A percentile compares a stretch with the other conserved stretches of the same genome.
Conservation (phyloP, 1,140 invertebrate species). For the Meloidogyne exigua region DNA sequence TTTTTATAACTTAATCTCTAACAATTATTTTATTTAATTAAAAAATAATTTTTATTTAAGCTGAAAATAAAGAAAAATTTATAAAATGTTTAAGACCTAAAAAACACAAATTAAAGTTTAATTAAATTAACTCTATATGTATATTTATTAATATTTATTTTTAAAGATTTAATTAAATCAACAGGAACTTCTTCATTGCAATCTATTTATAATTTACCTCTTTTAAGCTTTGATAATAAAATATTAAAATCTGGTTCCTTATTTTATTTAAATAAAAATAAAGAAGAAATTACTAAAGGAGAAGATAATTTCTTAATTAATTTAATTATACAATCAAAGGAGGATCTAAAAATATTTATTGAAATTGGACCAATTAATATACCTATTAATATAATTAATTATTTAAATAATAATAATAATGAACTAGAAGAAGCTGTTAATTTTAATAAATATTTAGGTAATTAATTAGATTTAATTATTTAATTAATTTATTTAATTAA, state of each 20-base stretch:
- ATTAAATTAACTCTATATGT: no score
- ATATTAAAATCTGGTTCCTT: background rate
- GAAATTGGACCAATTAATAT: background rate
- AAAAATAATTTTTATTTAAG: no score
- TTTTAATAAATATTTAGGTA: background rate
- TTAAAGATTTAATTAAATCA: background rate
- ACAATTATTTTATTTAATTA: no score
- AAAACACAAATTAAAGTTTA: no score
- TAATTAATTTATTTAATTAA: no score
- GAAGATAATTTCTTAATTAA: background rate
- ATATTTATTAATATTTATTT: no score
- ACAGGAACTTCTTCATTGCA: background rate
- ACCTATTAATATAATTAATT: background rate
- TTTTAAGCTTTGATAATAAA: background rate
- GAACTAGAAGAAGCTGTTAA: background rate
- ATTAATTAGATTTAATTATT: no score
- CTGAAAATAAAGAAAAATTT: no score
- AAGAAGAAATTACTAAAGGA: background rate
- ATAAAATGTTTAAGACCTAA: no score
- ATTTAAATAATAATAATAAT: background rate
- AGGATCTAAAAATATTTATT: background rate
- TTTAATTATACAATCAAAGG: background rate
- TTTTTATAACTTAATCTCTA: no score
- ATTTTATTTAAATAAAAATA: conserved; percentile 4
- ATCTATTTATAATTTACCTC: conserved; percentile 1